Base-by-base conservation (phyloP, 2,113 vertebrate genomes). In the Regulus satrapa region DNA sequence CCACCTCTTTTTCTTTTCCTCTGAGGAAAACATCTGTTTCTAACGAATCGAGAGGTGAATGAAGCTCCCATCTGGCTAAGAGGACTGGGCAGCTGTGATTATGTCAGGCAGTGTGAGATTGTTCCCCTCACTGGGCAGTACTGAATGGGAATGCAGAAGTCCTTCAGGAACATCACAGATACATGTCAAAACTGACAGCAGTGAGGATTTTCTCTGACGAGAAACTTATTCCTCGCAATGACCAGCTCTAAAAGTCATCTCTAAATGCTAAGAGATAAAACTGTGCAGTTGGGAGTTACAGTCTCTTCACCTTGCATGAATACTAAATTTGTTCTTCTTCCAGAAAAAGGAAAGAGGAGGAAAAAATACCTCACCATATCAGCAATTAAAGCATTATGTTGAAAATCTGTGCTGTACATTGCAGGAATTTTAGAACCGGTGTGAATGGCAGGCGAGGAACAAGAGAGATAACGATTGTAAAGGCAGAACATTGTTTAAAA, bases 21-120 rank as follows among this genome's bases (percentile, higher is more conserved):
- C 79, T 51, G 18, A 88, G 51, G 67, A 85, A 93, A 94, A 93
- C 75, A 93, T 73, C 83, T 94, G 88, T 88, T 94, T 77, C 75
- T 88, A 58, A 26, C 8, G 7, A 81, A 80, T 12, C 3, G 13
- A 58, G 88, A 93, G 59, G 71, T 86, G 85, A 85, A 77, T 20
- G 29, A 21, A 69, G 46, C 75, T 95, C 67, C 55, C 83, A 80
- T 36, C 75, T 85, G 94, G 69, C 62, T 73, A 52, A 45, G n/a
- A 88, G 36, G 43, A 63, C 56, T 12, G n/a, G 78, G 54, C 41
- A 68, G 75, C 75, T 88, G 82, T 5, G 12, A 49, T 55, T 80
- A 36, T 14, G 24, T 83, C 54, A 62, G 66, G 38, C 5, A 6
- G 25, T 9, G 54, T 0, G 3, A 69, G 62, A 32, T 9, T 1